These are phyloP conservation scores for Montipora capitata DNA, from an alignment of 92 coral and sea anemone species.

Conservation along the genomic window DNA sequence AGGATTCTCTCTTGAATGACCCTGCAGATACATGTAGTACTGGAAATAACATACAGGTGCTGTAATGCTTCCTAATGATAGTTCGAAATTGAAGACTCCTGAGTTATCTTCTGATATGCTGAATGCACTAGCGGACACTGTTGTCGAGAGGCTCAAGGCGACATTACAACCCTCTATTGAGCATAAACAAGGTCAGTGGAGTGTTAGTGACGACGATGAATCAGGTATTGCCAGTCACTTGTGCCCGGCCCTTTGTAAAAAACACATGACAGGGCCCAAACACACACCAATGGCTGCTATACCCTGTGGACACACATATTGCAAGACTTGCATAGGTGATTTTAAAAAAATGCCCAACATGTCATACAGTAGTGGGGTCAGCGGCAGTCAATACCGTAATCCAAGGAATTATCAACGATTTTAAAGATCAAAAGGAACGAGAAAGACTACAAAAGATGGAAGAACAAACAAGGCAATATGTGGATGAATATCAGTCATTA, in stretches of 20 bases:
- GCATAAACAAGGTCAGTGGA: slow-evolving; percentile 33
- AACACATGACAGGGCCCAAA: slow-evolving; percentile 88
- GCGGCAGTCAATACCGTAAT: slow-evolving; percentile 98
- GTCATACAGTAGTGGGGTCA: slow-evolving; percentile 84
- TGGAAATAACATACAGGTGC: not conserved
- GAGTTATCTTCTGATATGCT: slow-evolving; percentile 80
- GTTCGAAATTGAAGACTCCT: slow-evolving; percentile 30
- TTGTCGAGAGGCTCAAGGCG: slow-evolving; percentile 80
- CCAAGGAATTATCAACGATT: slow-evolving; percentile 88
- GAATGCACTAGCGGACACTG: slow-evolving; percentile 89
- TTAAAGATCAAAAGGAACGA: slow-evolving; percentile 87
- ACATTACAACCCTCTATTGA: slow-evolving; percentile 42
- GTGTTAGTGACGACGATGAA: slow-evolving; percentile 21
- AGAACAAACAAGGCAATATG: slow-evolving; percentile 95
- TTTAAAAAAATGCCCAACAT: slow-evolving; percentile 90
- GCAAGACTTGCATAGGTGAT: slow-evolving; percentile 86
- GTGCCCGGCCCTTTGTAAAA: slow-evolving; percentile 87
- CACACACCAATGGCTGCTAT: slow-evolving; percentile 94
- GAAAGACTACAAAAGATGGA: slow-evolving; percentile 93
- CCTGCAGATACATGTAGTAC: not conserved
- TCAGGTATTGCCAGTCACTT: slow-evolving; percentile 90
- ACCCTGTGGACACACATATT: slow-evolving; percentile 98
- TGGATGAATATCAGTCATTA: slow-evolving; percentile 95
- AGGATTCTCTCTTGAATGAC: not conserved
- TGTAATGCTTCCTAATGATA: not conserved